These are phyloP conservation scores for Oreotragus oreotragus DNA, from an alignment of 2,113 vertebrate genomes.

Conservation along the genomic window DNA sequence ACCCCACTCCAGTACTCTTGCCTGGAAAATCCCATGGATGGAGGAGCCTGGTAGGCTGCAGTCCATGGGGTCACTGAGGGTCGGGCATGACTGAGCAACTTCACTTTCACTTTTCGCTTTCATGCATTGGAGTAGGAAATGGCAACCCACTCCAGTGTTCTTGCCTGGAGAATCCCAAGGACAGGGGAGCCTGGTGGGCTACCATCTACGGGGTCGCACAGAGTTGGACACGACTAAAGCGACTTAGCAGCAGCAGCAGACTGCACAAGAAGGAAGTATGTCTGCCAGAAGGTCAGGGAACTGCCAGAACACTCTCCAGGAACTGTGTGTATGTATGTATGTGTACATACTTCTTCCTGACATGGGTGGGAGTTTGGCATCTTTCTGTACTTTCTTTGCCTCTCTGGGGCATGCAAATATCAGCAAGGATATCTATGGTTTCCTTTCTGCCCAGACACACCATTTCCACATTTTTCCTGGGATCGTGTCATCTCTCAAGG, in stretches of 20 bases:
- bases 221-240: too few relatives aligned
- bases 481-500: background rate
- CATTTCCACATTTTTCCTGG: background rate
- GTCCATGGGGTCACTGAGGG: too few relatives aligned
- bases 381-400: background rate
- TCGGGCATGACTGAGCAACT: too few relatives aligned
- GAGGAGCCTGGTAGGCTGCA: too few relatives aligned
- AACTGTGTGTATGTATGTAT: background rate
- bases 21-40: too few relatives aligned
- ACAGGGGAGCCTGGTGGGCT: too few relatives aligned
- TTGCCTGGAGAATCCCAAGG: too few relatives aligned
- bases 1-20: too few relatives aligned
- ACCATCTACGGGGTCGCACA: too few relatives aligned
- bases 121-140: too few relatives aligned
- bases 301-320: background rate
- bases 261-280: background rate
- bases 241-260: background rate
- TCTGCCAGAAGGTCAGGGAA: background rate
- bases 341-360: background rate
- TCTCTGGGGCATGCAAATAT: background rate
- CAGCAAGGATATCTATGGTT: background rate
- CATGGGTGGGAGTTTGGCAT: background rate
- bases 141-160: too few relatives aligned
- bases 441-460: background rate
- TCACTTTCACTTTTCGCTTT: too few relatives aligned